These are phyloP conservation scores for Pyrgus malvae DNA, from an alignment of 2,888 invertebrate genomes.

Conservation along the genomic window DNA sequence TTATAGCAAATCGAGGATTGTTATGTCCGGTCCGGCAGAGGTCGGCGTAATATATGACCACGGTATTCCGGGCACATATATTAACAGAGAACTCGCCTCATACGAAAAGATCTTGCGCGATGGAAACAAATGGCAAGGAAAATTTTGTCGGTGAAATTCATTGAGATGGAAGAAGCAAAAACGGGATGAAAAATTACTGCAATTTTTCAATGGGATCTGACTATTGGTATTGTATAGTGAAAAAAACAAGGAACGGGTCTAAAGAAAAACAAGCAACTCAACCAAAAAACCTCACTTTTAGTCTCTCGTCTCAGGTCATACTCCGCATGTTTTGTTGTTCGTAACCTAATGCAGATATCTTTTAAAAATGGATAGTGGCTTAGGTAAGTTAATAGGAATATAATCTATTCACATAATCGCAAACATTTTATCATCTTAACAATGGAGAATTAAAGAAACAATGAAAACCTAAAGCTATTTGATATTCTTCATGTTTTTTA, in stretches of 20 bases:
- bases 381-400: too few relatives aligned
- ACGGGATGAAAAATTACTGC: constrained; percentile 60
- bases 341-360: too few relatives aligned
- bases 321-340: too few relatives aligned
- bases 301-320: too few relatives aligned
- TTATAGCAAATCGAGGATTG: constrained; percentile 83
- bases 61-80: constrained; percentile 82
- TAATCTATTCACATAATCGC: too few relatives aligned
- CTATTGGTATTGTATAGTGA: constrained; percentile 10
- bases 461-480: not conserved
- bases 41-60: constrained; percentile 82
- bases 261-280: constrained; percentile 1
- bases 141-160: constrained; percentile 76
- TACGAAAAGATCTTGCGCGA: constrained; percentile 80
- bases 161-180: constrained; percentile 67
- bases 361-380: too few relatives aligned
- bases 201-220: constrained; percentile 57
- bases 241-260: constrained; percentile 3
- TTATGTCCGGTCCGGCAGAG: constrained; percentile 82
- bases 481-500: not conserved
- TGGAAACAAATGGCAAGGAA: constrained; percentile 82
- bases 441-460: too few relatives aligned
- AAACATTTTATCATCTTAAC: too few relatives aligned
- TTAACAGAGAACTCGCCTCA: constrained; percentile 81
- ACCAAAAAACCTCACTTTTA: too few relatives aligned